These are phyloP conservation scores for Drosophila mercatorum DNA, from an alignment of 2,888 invertebrate genomes.

Conservation along the genomic window DNA sequence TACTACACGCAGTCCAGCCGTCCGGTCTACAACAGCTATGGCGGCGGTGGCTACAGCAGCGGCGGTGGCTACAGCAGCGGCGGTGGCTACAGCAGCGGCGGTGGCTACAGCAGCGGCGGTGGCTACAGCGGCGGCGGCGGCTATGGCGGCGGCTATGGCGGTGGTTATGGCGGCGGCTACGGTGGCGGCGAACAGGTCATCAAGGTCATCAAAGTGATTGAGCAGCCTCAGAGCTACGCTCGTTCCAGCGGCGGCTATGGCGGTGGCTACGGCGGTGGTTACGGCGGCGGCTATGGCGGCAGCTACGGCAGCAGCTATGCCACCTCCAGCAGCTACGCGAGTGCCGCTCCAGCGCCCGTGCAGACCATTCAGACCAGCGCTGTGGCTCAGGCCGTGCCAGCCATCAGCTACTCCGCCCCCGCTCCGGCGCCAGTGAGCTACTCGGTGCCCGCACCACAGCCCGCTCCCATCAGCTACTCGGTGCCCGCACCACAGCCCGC, in stretches of 20 bases:
- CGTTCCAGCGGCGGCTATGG: conserved; percentile 19
- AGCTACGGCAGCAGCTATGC: conserved; percentile 49
- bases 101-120: conserved; percentile 37
- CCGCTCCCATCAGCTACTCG: conserved; percentile 32
- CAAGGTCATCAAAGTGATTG: too few relatives aligned
- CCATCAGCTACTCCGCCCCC: conserved; percentile 40
- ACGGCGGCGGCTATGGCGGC: conserved; percentile 42
- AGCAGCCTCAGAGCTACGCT: too few relatives aligned
- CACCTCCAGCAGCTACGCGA: conserved; percentile 54
- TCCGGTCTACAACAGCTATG: conserved; percentile 57
- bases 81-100: conserved; percentile 32
- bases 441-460: conserved; percentile 47
- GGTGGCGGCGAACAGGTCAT: neutral
- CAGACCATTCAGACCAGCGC: conserved; percentile 20
- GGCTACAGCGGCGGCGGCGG: conserved; percentile 31
- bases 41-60: conserved; percentile 36
- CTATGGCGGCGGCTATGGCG: conserved; percentile 34
- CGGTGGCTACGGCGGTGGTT: conserved; percentile 34
- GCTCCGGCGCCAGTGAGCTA: conserved; percentile 37
- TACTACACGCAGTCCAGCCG: conserved; percentile 68
- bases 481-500: conserved; percentile 46
- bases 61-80: conserved; percentile 31
- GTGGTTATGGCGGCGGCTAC: conserved; percentile 46
- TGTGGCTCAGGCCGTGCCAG: conserved; percentile 37
- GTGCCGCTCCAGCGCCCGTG: conserved; percentile 36